phyloP scores from a whole-genome alignment of 2,888 invertebrate species.

The Axea sp. region DNA sequence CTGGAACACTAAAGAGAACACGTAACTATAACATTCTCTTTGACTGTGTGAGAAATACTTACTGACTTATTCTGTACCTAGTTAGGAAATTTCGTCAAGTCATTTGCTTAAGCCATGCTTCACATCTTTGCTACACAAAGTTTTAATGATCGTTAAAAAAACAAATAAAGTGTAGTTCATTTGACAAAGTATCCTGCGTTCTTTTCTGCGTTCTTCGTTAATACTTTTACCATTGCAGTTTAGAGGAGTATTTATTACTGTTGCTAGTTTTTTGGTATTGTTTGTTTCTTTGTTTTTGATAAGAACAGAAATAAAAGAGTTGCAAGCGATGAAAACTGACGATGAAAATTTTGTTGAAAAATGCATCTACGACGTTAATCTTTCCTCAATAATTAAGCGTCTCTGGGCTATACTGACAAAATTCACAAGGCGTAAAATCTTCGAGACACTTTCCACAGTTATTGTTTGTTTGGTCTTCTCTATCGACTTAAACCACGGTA shows the following conservation, averaged over 20 bases:
- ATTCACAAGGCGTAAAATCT: constrained; percentile 44
- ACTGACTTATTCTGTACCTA: constrained; percentile 37
- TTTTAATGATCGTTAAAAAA: constrained; percentile 40
- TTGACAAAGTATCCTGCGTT: background rate
- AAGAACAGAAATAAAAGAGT: too few species aligned
- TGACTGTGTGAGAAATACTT: constrained; percentile 29
- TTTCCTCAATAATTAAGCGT: constrained; percentile 23
- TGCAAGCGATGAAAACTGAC: too few species aligned
- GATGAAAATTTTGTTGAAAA: background rate
- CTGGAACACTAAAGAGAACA: constrained; percentile 13
- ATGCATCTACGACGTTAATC: constrained; percentile 8
- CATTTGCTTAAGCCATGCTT: constrained; percentile 33
- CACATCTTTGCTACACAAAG: constrained; percentile 10
- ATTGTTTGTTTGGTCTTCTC: constrained; percentile 20
- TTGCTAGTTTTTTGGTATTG: too few species aligned
- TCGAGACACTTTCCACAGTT: constrained; percentile 27
- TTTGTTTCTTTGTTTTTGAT: too few species aligned
- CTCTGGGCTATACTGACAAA: constrained; percentile 9
- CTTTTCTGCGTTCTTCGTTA: too few species aligned
- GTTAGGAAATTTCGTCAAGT: constrained; percentile 42
- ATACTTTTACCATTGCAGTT: too few species aligned
- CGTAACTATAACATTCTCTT: constrained; percentile 45
- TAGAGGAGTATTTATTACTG: too few species aligned
- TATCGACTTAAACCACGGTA: too few species aligned
- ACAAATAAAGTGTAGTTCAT: constrained; percentile 13